Percentiles rank a stretch among this genome's conserved stretches.
Conservation (phyloP, 2,113 vertebrate species). For the Grammomys dolichurus region DNA sequence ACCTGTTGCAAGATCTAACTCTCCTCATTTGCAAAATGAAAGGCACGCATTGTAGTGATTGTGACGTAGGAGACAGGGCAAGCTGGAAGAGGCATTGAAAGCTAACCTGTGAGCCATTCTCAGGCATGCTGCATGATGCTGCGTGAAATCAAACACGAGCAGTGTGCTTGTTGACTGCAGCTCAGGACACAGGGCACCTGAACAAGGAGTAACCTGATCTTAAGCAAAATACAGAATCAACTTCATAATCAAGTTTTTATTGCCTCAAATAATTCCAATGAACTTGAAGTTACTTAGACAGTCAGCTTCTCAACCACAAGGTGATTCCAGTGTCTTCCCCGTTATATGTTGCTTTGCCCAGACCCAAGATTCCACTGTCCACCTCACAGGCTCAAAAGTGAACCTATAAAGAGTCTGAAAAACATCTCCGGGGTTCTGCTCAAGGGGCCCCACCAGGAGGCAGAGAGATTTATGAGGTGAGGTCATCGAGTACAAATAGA, state of each 20-base stretch:
- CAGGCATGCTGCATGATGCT: not conserved
- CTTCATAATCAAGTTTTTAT: not conserved
- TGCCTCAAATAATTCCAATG: not conserved
- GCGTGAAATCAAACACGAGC: not conserved
- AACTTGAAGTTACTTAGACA: not conserved
- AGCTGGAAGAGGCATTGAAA: not conserved
- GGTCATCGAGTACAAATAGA: slow-evolving; percentile 69
- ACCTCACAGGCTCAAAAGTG: not conserved
- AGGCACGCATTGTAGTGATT: not conserved
- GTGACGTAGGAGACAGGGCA: not conserved
- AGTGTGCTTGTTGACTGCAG: not conserved
- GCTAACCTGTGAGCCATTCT: not conserved
- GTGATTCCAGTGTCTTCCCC: not conserved
- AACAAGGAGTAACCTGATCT: not conserved
- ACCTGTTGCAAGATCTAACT: not conserved
- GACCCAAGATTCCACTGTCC: not conserved
- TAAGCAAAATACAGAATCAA: not conserved
- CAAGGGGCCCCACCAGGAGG: slow-evolving; percentile 20
- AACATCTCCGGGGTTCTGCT: slow-evolving; percentile 32
- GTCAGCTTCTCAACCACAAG: not conserved
- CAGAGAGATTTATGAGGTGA: slow-evolving; percentile 69
- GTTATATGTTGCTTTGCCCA: not conserved
- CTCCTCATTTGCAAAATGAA: not conserved
- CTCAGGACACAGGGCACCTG: not conserved
- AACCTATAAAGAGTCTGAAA: slow-evolving; percentile 42